Evolutionary conservation across 2,888 invertebrate species (phyloP).

Genomic region (Eupithecia pulchellata): DNA sequence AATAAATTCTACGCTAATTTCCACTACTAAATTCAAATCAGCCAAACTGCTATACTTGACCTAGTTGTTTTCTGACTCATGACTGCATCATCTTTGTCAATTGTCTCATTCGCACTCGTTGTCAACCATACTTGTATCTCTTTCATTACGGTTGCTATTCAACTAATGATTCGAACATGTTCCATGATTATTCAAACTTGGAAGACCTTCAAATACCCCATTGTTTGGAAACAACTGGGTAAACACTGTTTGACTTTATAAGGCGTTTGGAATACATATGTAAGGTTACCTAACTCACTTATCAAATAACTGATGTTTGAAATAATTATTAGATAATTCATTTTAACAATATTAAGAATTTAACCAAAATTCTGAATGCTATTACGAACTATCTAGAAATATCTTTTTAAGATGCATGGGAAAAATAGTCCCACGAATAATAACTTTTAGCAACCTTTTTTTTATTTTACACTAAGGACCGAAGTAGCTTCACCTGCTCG

Average conservation of each 20-base stretch:
- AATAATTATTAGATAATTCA: too few relatives aligned
- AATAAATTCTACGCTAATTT: not conserved
- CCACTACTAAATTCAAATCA: constrained; percentile 33
- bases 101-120: constrained; percentile 22
- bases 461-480: too few relatives aligned
- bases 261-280: not conserved
- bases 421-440: too few relatives aligned
- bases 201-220: constrained; percentile 50
- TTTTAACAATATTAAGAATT: too few relatives aligned
- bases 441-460: too few relatives aligned
- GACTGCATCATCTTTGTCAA: constrained; percentile 29
- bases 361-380: too few relatives aligned
- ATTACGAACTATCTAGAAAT: too few relatives aligned
- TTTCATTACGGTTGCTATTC: constrained; percentile 28
- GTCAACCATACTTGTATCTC: constrained; percentile 18
- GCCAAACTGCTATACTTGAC: constrained; percentile 41
- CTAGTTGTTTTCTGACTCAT: constrained; percentile 41
- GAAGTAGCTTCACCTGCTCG: too few relatives aligned
- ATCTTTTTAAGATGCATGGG: too few relatives aligned
- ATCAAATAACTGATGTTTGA: too few relatives aligned
- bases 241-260: constrained; percentile 55
- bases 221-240: constrained; percentile 58
- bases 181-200: constrained; percentile 59
- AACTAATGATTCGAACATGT: constrained; percentile 43
- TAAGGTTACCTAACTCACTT: not conserved